Base-by-base conservation (phyloP, 2,797 vertebrate genomes). In the Dendrocincla fuliginosa region DNA sequence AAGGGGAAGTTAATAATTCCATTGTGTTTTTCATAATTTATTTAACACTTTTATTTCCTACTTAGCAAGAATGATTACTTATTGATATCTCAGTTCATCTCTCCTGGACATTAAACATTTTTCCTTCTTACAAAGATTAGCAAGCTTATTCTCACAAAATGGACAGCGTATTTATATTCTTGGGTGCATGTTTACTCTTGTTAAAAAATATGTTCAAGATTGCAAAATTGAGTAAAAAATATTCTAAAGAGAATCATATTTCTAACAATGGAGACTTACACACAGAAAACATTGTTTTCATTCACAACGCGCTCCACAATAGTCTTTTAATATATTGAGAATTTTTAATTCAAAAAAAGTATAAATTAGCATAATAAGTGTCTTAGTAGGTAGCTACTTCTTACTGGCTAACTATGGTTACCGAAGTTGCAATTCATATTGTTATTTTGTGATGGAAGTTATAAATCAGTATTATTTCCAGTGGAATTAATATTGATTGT, bases 401-500 rank as follows among this genome's bases (percentile, higher is more conserved):
- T 63, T 27, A n/a, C 17, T 0, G 2, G 68, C 32, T 46, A 70
- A 37, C 27, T 49, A 14, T 17, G 8, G n/a, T 60, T 87, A 50
- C 19, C 3, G 25, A 84, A 81, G 33, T 16, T 84, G 27, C 20
- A 69, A 71, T 53, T 86, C 47, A 75, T 1, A 6, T 73, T 79
- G 27, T 46, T 75, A 30, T 68, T 90, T 74, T 81, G 27, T 95
- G 64, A 67, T 75, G 22, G 19, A 78, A 64, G 32, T 42, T 59
- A 89, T 63, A 86, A 88, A 80, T 70, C n/a, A 37, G 9, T 49
- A 77, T 77, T 77, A 74, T 75, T 85, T 77, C 30, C 23, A 70
- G 11, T 20, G 27, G 11, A 84, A 81, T 77, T 52, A 81, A 53
- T 91, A 95, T 68, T 77, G 82, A 80, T 83, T 86, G 8, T 60